Evolutionary conservation across 2,113 vertebrate genomes (phyloP).

Genomic region (Puffinus mauretanicus): DNA sequence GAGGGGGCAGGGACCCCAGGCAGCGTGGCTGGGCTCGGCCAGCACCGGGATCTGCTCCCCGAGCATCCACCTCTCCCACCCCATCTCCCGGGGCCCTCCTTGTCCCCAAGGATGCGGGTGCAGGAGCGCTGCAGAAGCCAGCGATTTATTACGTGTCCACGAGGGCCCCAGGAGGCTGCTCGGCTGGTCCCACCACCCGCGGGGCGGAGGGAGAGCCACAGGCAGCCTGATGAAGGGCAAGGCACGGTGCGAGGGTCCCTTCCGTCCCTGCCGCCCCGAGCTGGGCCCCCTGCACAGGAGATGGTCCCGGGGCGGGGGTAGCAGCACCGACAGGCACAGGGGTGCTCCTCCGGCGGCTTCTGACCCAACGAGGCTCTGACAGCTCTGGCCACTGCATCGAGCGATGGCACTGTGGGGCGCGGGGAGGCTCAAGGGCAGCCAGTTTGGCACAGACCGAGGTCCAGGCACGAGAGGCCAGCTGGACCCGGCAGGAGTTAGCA

Average conservation of each 20-base stretch:
- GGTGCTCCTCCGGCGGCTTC: neutral
- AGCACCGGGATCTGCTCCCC: neutral
- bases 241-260: neutral
- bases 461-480: neutral
- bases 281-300: rapidly evolving
- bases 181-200: neutral
- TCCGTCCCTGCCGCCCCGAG: rapidly evolving
- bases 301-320: rapidly evolving
- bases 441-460: neutral
- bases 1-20: neutral
- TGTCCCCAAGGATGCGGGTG: rapidly evolving
- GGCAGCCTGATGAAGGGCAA: neutral
- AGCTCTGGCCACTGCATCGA: rapidly evolving
- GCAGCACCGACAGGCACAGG: neutral
- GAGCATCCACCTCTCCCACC: neutral
- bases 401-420: rapidly evolving
- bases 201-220: neutral
- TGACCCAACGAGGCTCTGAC: rapidly evolving
- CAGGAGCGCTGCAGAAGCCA: neutral
- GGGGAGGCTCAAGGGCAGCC: neutral
- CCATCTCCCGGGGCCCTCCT: rapidly evolving
- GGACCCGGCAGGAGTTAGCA: neutral
- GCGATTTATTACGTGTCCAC: neutral
- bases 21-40: rapidly evolving
- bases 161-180: neutral